Evolutionary conservation across 2,797 vertebrate genomes (phyloP).

Genomic region (Catamblyrhynchus diadema): DNA sequence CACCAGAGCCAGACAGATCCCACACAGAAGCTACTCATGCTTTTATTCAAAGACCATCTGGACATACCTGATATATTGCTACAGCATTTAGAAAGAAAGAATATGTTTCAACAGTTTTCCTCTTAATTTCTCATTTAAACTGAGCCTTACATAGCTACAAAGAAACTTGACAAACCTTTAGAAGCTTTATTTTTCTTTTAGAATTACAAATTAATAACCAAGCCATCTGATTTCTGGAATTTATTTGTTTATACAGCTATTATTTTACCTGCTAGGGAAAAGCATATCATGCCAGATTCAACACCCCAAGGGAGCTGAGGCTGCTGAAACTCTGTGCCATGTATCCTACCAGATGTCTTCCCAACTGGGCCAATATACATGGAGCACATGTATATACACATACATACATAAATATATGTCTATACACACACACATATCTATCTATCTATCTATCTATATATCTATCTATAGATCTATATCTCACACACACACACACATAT

Average conservation of each 20-base stretch:
- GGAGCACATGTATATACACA: not conserved
- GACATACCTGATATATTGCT: not conserved
- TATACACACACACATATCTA: not conserved
- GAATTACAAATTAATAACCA: not conserved
- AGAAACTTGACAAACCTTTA: not conserved
- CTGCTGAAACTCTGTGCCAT: not conserved
- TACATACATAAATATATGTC: not conserved
- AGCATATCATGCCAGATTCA: not conserved
- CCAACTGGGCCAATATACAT: not conserved
- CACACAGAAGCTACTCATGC: not conserved
- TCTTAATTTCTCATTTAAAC: not conserved
- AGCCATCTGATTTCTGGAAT: not conserved
- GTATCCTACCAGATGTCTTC: not conserved
- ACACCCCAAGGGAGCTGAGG: not conserved
- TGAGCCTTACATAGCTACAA: not conserved
- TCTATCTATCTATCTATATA: too few relatives aligned
- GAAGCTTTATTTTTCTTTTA: not conserved
- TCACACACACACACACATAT: too few relatives aligned
- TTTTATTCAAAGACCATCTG: not conserved
- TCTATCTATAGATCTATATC: too few relatives aligned
- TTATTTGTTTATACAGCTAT: not conserved
- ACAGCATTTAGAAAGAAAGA: not conserved
- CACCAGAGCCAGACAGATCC: not conserved
- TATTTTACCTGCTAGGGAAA: not conserved
- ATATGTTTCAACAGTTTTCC: not conserved